These are phyloP conservation scores for Chaetodon trifascialis DNA, from an alignment of 2,113 vertebrate genomes.

Conservation along the genomic window DNA sequence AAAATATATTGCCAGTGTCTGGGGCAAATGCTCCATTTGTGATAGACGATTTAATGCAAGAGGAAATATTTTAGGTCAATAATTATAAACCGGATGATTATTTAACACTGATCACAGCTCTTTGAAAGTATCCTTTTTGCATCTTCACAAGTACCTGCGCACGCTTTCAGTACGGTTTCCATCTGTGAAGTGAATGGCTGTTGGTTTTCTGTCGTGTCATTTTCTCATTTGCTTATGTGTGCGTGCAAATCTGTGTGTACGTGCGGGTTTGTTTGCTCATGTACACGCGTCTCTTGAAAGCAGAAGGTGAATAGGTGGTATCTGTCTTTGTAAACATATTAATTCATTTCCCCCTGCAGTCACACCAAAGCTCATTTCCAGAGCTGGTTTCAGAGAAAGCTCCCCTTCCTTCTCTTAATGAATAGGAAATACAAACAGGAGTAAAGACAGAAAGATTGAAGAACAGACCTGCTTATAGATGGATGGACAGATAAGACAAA, in stretches of 20 bases:
- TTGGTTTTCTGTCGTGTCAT: not conserved
- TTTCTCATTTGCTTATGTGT: not conserved
- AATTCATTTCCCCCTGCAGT: slow-evolving; percentile 8
- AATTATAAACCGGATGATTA: slow-evolving; percentile 10
- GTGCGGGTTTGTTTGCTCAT: not conserved
- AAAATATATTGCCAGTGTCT: slow-evolving; percentile 47
- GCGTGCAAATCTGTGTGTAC: not conserved
- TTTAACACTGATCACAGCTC: not conserved
- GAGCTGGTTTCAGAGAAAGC: slow-evolving; percentile 32
- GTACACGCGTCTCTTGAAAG: slow-evolving; percentile 6
- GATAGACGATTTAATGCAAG: slow-evolving; percentile 32
- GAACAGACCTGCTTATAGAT: slow-evolving; percentile 20
- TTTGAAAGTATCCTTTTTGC: slow-evolving; percentile 2
- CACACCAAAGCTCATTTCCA: slow-evolving; percentile 24
- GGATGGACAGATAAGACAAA: slow-evolving; percentile 24
- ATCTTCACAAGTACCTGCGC: not conserved
- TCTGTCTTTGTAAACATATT: slow-evolving; percentile 45
- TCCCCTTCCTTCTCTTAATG: slow-evolving; percentile 19
- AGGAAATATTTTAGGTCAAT: slow-evolving; percentile 38
- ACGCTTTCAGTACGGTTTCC: not conserved
- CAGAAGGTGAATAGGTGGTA: slow-evolving; percentile 25
- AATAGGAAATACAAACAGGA: slow-evolving; percentile 29
- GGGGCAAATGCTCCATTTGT: slow-evolving; percentile 53
- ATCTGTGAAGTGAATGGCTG: not conserved
- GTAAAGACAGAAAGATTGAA: slow-evolving; percentile 10